Percentiles rank a stretch among this genome's conserved stretches.
Conservation (phyloP, 1,140 invertebrate species). For the roundworm (Caenorhabditis elegans) region WBcel235 BX284606.5:15000501-15001000, state of each 20-base stretch:
- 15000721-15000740: neutral
- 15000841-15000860: neutral
- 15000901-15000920: constrained; percentile 6
- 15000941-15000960: constrained; percentile 25
- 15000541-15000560: constrained; percentile 4
- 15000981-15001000: constrained; percentile 14
- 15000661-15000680: constrained; percentile 33
- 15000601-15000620: neutral
- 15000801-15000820: constrained; percentile 24
- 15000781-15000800: constrained; percentile 22
- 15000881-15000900: neutral
- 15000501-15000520: neutral
- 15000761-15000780: constrained; percentile 28
- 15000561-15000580: constrained; percentile 13
- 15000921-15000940: neutral
- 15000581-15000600: constrained; percentile 16
- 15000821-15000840: neutral
- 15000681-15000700: constrained; percentile 30
- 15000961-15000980: constrained; percentile 18
- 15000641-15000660: constrained; percentile 21
- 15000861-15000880: neutral
- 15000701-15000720: constrained; percentile 18
- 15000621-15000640: neutral
- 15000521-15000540: constrained; percentile 1
- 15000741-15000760: constrained; percentile 29